Conservation (phyloP, 2,888 invertebrate species). For the Cosmopolites sordidus region DNA sequence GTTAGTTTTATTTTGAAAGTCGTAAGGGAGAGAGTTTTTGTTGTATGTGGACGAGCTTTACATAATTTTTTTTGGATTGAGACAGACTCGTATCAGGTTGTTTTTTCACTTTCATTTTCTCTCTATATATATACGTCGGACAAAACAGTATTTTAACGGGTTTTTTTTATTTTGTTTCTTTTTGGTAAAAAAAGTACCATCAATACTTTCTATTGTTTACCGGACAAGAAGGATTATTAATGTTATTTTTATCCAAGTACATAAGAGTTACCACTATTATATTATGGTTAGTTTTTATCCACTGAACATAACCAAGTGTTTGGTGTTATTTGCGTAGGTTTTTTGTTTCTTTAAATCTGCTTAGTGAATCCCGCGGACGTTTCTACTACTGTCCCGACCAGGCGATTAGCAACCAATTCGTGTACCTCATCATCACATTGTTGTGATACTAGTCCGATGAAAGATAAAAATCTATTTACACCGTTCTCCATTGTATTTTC, state of each 20-base stretch:
- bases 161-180: neutral
- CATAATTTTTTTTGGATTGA: neutral
- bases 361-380: no score
- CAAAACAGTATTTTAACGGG: constrained; percentile 13
- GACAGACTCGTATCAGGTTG: neutral
- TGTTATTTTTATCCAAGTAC: neutral
- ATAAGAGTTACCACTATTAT: constrained; percentile 16
- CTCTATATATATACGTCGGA: neutral
- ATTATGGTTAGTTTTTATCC: constrained; percentile 17
- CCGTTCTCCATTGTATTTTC: constrained; percentile 34
- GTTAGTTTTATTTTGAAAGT: neutral
- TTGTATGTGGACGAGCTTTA: no score
- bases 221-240: neutral
- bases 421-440: constrained; percentile 36
- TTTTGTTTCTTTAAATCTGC: no score
- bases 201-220: neutral
- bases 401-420: neutral
- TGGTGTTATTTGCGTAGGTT: no score
- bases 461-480: constrained; percentile 30
- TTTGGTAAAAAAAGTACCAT: neutral
- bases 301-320: neutral
- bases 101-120: constrained; percentile 10
- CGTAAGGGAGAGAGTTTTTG: no score
- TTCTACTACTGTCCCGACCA: no score
- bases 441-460: constrained; percentile 38